These are phyloP conservation scores for Ypsolopha scabrella DNA, from an alignment of 2,888 invertebrate species.

Conservation along the genomic window DNA sequence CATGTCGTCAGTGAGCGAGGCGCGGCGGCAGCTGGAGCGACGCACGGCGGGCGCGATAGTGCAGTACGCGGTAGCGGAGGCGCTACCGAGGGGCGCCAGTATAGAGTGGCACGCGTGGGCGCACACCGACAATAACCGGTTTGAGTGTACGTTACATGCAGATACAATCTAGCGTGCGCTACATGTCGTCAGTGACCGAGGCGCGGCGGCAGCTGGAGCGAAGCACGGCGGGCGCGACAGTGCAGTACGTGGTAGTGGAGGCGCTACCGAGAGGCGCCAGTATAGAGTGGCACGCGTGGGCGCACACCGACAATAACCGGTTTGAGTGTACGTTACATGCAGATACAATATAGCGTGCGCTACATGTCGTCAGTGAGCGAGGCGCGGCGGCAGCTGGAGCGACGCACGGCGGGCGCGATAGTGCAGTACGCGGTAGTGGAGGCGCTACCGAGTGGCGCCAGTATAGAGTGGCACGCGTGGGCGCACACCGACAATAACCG, in stretches of 20 bases:
- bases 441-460: conserved; percentile 81
- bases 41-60: conserved; percentile 89
- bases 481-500: conserved; percentile 88
- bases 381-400: conserved; percentile 85
- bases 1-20: conserved; percentile 78
- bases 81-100: conserved; percentile 81
- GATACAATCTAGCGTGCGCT: conserved; percentile 79
- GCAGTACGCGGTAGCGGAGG: conserved; percentile 87
- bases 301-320: conserved; percentile 86
- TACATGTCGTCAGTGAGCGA: conserved; percentile 81
- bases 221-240: conserved; percentile 86
- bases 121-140: conserved; percentile 87
- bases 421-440: conserved; percentile 89
- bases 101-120: conserved; percentile 97
- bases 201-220: conserved; percentile 86
- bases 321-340: conserved; percentile 79
- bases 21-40: conserved; percentile 84
- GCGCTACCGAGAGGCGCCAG: conserved; percentile 83
- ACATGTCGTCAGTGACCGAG: conserved; percentile 78
- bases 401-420: conserved; percentile 86
- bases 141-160: conserved; percentile 77
- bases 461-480: conserved; percentile 95
- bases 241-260: conserved; percentile 88
- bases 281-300: conserved; percentile 96
- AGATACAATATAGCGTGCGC: conserved; percentile 75